Percentiles rank a stretch among this genome's conserved stretches.
phyloP scores from a whole-genome alignment of 2,888 invertebrate genomes.

The Rhaphigaster nebulosa region DNA sequence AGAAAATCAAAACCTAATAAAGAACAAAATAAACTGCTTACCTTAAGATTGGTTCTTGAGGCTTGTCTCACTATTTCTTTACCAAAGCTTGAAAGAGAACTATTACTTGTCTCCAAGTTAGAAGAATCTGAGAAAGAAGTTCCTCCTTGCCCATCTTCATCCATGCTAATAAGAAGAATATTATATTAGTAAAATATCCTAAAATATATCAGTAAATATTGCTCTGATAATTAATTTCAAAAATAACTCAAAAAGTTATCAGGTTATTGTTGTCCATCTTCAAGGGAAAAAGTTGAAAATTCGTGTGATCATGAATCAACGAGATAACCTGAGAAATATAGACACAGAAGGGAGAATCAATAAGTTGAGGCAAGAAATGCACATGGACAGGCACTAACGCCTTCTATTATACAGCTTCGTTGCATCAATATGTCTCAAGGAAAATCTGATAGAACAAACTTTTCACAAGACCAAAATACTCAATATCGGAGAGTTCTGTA shows the following conservation, averaged over 20 bases:
- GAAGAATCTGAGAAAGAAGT: constrained; percentile 8
- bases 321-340: not conserved
- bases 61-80: constrained; percentile 53
- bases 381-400: too few species aligned
- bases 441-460: too few species aligned
- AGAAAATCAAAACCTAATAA: not conserved
- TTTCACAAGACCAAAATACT: too few species aligned
- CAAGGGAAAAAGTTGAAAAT: not conserved
- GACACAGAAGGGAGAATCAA: too few species aligned
- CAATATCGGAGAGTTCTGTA: too few species aligned
- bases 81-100: constrained; percentile 46
- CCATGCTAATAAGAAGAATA: not conserved
- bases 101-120: constrained; percentile 26
- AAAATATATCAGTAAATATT: not conserved
- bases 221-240: too few species aligned
- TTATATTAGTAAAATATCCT: not conserved
- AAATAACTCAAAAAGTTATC: too few species aligned
- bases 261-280: not conserved
- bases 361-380: too few species aligned
- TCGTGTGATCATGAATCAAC: not conserved
- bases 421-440: too few species aligned
- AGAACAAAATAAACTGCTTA: not conserved
- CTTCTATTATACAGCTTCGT: too few species aligned
- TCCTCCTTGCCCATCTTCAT: not conserved
- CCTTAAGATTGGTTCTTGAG: constrained; percentile 54